These are phyloP conservation scores for Drosophila arizonae DNA, from an alignment of 1,140 invertebrate species.

Conservation along the genomic window DNA sequence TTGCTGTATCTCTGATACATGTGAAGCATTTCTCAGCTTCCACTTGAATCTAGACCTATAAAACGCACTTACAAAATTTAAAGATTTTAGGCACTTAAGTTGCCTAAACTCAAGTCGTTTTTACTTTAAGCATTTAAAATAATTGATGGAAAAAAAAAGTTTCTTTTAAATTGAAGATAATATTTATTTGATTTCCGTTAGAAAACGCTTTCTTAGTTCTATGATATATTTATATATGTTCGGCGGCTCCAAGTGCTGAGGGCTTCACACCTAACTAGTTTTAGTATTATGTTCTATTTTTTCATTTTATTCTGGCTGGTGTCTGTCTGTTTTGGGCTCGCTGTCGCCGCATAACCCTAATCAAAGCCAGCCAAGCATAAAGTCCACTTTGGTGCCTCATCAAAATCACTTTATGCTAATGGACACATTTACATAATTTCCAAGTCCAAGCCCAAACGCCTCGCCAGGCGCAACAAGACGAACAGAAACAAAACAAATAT, in stretches of 20 bases:
- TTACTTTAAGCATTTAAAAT: not conserved
- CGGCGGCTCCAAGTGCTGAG: not conserved
- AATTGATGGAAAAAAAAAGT: not conserved
- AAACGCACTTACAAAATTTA: too few species aligned
- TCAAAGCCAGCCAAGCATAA: conserved; percentile 76
- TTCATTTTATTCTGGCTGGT: not conserved
- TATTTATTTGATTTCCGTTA: too few species aligned
- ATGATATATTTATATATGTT: not conserved
- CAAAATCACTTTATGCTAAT: conserved; percentile 80
- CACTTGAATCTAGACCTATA: too few species aligned
- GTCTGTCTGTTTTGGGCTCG: not conserved
- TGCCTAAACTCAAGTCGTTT: too few species aligned
- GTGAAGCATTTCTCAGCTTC: too few species aligned
- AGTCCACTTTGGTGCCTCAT: conserved; percentile 78
- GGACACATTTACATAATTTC: conserved; percentile 74
- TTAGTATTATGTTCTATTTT: not conserved
- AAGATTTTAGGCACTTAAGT: too few species aligned
- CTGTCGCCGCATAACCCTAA: conserved; percentile 67
- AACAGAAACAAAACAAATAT: conserved; percentile 29
- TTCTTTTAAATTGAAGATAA: not conserved
- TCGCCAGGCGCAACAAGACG: not conserved
- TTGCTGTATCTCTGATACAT: too few species aligned
- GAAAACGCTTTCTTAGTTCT: too few species aligned
- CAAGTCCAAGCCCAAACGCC: conserved; percentile 1
- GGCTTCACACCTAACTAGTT: conserved; percentile 6